Percentiles rank a stretch among this genome's conserved stretches.
Conservation (phyloP, 2,888 invertebrate species). For the Tubiluchus corallicola region DNA sequence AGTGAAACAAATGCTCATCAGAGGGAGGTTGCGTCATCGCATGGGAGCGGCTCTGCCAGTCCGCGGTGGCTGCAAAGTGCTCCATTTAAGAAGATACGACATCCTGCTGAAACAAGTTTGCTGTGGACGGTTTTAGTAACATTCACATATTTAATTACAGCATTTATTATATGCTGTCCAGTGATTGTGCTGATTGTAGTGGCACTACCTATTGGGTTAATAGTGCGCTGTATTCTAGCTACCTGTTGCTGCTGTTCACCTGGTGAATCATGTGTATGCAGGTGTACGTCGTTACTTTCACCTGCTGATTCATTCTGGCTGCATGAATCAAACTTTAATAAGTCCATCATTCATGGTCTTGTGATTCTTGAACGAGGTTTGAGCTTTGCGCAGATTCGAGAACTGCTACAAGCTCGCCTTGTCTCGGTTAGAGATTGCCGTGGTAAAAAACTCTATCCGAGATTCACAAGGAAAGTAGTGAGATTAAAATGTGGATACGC, state of each 20-base stretch:
- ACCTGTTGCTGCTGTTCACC: constrained; percentile 23
- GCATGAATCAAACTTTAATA: constrained; percentile 22
- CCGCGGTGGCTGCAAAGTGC: constrained; percentile 22
- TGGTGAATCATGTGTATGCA: constrained; percentile 6
- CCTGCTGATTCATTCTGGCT: constrained; percentile 34
- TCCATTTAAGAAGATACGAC: constrained; percentile 28
- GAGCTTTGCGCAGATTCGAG: constrained; percentile 29
- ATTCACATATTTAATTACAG: constrained; percentile 23
- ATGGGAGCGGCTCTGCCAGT: constrained; percentile 9
- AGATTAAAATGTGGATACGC: constrained; percentile 30
- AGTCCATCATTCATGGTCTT: constrained; percentile 31
- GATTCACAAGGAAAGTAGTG: constrained; percentile 32
- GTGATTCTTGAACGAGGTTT: constrained; percentile 34
- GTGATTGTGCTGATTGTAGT: constrained; percentile 27
- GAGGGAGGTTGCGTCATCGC: no score
- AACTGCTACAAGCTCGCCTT: constrained; percentile 32
- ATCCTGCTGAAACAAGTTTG: constrained; percentile 30
- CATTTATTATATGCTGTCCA: constrained; percentile 31
- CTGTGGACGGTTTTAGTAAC: constrained; percentile 18
- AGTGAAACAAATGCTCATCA: no score
- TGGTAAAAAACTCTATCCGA: constrained; percentile 30
- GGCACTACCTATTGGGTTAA: constrained; percentile 25
- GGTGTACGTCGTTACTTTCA: constrained; percentile 17
- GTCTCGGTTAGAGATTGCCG: constrained; percentile 26
- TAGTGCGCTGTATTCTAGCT: constrained; percentile 21